Base-by-base conservation (phyloP, 2,113 vertebrate species). In the Gadus macrocephalus region DNA sequence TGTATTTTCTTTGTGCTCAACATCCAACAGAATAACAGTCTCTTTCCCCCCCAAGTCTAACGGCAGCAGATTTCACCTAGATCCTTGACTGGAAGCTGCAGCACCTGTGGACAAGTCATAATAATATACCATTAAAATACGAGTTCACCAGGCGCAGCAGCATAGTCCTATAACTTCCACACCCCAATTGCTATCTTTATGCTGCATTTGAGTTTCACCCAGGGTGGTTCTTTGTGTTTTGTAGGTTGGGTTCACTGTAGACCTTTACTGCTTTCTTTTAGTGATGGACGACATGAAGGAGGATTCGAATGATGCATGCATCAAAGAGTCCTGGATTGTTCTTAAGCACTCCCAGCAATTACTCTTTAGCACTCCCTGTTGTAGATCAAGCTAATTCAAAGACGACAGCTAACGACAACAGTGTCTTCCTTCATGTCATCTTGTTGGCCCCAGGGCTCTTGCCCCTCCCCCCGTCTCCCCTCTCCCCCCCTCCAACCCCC, bases 341-440 rank as follows among this genome's bases (percentile, higher is more conserved):
- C 31, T 49, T 49, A 49, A 49, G 12, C 42, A 49, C 42, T 49
- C 42, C 42, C 42, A 49, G 42, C 42, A 49, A 35, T 5, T 35
- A 35, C 6, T 35, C 31, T 35, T 35, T 35, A 35, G 31, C 31
- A 35, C 31, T 35, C 31, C 31, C 31, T 35, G 31, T 35, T 61
- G 0, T 22, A 27, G 42, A 1, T 56, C 27, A 8, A 27, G 65
- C n/a, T 8, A 55, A 74, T 16, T 25, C 20, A 19, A 60, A 49
- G 19, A 19, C 38, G 20, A 58, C 15, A 17, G 55, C 3, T 7
- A 6, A 58, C n/a, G 15, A 58, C 55, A 9, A 17, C 17, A 58
- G 55, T n/a, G 60, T 64, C 62, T 64, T 78, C 66, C 70, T 71
- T 74, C 76, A 82, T 75, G 83, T 86, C 84, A 86, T 83, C 77